Conservation (phyloP, 2,888 invertebrate species). For the Eupithecia insigniata region DNA sequence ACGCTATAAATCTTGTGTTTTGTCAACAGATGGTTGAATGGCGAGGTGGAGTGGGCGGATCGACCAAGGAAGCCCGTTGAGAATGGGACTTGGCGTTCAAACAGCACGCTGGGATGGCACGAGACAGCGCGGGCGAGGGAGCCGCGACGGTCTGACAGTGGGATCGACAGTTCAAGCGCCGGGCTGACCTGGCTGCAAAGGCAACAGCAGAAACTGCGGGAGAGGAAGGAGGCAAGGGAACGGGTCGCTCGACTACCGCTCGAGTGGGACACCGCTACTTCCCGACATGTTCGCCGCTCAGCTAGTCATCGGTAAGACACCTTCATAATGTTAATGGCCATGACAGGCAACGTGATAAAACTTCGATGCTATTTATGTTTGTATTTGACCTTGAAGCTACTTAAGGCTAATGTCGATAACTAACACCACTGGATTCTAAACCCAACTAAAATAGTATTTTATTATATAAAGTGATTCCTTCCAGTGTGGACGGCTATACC, state of each 20-base stretch:
- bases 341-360: not conserved
- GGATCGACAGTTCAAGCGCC: slow-evolving; percentile 67
- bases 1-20: slow-evolving; percentile 42
- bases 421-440: not conserved
- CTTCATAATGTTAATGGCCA: not conserved
- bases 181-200: slow-evolving; percentile 91
- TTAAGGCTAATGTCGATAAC: not conserved
- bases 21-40: slow-evolving; percentile 73
- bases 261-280: slow-evolving; percentile 83
- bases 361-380: not conserved
- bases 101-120: slow-evolving; percentile 74
- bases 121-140: slow-evolving; percentile 68
- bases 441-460: not conserved
- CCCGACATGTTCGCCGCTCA: slow-evolving; percentile 78
- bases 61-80: slow-evolving; percentile 68
- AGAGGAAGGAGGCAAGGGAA: slow-evolving; percentile 89
- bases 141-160: slow-evolving; percentile 73
- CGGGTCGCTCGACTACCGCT: slow-evolving; percentile 89
- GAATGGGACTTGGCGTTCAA: slow-evolving; percentile 75
- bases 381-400: not conserved
- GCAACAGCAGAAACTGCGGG: slow-evolving; percentile 92
- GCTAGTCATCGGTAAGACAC: slow-evolving; percentile 77
- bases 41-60: slow-evolving; percentile 75
- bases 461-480: slow-evolving; percentile 33
- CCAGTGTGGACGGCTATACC: slow-evolving; percentile 89